Evolutionary conservation across 2,888 invertebrate genomes (phyloP), one percentile per base, ranked within the genome.

Genomic region (Parasteatoda lunata): DNA sequence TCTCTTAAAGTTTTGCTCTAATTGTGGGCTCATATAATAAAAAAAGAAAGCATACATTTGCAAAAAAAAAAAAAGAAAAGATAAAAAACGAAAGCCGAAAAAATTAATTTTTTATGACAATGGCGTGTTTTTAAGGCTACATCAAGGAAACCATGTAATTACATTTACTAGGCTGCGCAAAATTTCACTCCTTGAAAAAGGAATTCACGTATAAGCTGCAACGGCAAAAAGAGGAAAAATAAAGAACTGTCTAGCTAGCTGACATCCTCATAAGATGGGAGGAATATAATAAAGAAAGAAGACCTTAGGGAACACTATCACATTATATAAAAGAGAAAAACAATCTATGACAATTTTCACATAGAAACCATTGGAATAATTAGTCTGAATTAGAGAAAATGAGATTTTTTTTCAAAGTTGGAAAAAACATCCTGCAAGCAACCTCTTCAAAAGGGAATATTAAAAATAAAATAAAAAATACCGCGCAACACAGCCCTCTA

Each of bases 281-380:
- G 73, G 64, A 45, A 68, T 76, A 79, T 75, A 84, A 84, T 51
- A 73, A 78, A 81, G 75, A 65, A 80, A 79, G 68, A 75, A 70
- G 30, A 65, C 78, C 79, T 79, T 59, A 45, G 79, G 84, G 84
- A 76, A 85, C 64, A 77, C 51, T 51, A 71, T 15, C 48, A 48
- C 47, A 47, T 76, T 54, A 15, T 11, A 48, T 47, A n/a, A 68
- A 47, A 15, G 73, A 69, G 81, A 79, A 80, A 80, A 80, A 73
- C 73, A 80, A 30, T 80, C 79, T 85, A 79, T 75, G 84, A 79
- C 84, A 85, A 85, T 85, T 85, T 85, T 79, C 76, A 71, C 84
- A 79, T 72, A 72, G 66, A 85, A 64, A 79, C 75, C 70, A 85
- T 85, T 85, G 79, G 84, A 85, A 85, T 85, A 85, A 85, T 85